phyloP scores from a whole-genome alignment of 2,113 vertebrate species.

The Cynocephalus volans region DNA sequence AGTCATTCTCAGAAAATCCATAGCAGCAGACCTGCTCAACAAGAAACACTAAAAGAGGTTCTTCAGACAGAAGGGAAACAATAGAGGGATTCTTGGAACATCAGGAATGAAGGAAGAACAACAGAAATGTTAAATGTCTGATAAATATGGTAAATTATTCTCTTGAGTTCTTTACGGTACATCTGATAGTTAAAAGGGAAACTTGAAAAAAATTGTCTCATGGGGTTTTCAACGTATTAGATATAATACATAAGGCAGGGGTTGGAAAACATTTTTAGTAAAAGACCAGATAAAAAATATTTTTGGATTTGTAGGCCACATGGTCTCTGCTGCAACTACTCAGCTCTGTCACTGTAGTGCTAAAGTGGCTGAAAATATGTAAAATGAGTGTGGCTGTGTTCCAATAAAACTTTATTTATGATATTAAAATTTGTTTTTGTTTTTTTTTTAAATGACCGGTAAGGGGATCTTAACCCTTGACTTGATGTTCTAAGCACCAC shows the following conservation, averaged over 20 bases:
- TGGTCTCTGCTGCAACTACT: neutral
- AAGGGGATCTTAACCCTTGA: too few relatives aligned
- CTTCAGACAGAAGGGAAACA: neutral
- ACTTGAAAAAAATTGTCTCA: neutral
- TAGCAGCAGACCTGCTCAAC: neutral
- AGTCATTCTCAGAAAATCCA: constrained; percentile 33
- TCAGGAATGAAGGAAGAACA: neutral
- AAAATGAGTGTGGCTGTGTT: neutral
- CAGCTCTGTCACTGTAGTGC: neutral
- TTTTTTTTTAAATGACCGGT: too few relatives aligned
- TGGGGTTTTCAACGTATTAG: neutral
- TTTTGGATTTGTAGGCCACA: neutral
- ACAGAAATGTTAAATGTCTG: neutral
- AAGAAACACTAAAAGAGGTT: neutral
- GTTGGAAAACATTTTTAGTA: constrained; percentile 19
- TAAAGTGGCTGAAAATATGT: neutral
- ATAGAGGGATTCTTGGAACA: neutral
- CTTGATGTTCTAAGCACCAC: too few relatives aligned
- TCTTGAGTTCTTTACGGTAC: constrained; percentile 17
- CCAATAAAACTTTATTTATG: neutral
- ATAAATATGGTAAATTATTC: constrained; percentile 19
- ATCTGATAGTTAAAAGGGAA: neutral
- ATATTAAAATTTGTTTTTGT: neutral
- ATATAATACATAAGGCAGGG: neutral
- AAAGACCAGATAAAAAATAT: neutral